These are phyloP conservation scores for Steinernema carpocapsae DNA, from an alignment of 2,888 invertebrate species.

Conservation along the genomic window DNA sequence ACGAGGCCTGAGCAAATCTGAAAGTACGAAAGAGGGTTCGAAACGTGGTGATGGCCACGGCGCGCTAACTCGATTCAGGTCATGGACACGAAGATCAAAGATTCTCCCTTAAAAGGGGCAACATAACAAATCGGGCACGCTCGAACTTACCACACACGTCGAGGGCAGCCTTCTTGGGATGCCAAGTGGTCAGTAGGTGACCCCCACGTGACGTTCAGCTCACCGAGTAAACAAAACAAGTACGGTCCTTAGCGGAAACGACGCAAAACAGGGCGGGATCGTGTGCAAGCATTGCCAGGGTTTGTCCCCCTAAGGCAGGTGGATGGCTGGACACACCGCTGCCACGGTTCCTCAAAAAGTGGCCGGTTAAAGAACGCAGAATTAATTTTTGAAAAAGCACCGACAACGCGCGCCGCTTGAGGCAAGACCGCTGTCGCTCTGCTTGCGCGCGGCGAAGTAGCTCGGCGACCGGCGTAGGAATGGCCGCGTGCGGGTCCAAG, in stretches of 20 bases:
- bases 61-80: conserved; percentile 6
- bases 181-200: conserved; percentile 31
- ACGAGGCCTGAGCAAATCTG: conserved; percentile 32
- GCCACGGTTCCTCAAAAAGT: conserved; percentile 19
- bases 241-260: conserved; percentile 17
- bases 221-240: conserved; percentile 27
- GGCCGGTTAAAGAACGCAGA: conserved; percentile 23
- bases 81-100: neutral
- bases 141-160: conserved; percentile 20
- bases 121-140: too few relatives aligned
- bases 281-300: neutral
- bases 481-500: conserved; percentile 6
- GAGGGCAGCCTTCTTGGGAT: conserved; percentile 27
- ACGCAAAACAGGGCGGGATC: neutral
- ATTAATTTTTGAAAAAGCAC: conserved; percentile 34
- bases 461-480: conserved; percentile 25
- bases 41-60: conserved; percentile 24
- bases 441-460: conserved; percentile 22
- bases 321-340: neutral
- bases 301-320: neutral
- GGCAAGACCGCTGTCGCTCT: conserved; percentile 18
- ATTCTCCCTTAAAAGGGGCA: neutral
- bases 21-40: conserved; percentile 1
- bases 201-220: conserved; percentile 30
- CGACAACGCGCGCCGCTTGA: conserved; percentile 35